Evolutionary conservation across 2,113 vertebrate genomes (phyloP).

Genomic region (Empidonax alnorum): DNA sequence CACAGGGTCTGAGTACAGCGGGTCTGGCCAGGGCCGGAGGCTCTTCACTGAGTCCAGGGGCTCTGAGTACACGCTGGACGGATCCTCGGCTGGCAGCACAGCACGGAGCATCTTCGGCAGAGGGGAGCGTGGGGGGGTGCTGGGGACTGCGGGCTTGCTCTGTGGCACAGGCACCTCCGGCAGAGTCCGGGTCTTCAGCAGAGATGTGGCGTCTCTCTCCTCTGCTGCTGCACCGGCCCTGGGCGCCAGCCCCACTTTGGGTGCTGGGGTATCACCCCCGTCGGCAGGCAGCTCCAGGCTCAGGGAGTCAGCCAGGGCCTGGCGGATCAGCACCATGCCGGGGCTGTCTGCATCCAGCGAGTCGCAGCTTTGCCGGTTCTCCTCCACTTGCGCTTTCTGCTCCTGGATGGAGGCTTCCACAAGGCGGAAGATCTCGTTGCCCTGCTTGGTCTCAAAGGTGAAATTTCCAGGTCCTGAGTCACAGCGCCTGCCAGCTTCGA

Average conservation of each 20-base stretch:
- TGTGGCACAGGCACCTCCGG: constrained; percentile 75
- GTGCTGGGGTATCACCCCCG: not conserved
- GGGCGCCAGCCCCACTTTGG: constrained; percentile 25
- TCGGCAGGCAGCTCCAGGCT: constrained; percentile 17
- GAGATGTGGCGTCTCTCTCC: constrained; percentile 27
- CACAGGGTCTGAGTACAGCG: constrained; percentile 89
- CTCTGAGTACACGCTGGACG: constrained; percentile 83
- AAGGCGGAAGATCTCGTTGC: constrained; percentile 92
- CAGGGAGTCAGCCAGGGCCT: constrained; percentile 55
- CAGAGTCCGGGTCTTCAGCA: constrained; percentile 77
- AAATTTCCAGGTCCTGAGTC: constrained; percentile 95
- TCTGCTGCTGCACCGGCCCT: constrained; percentile 18
- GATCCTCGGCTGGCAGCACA: constrained; percentile 52
- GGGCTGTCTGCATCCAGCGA: constrained; percentile 70
- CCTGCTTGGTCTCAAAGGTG: constrained; percentile 95
- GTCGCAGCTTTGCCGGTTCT: constrained; percentile 75
- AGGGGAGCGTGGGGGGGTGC: constrained; percentile 65
- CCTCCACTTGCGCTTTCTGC: constrained; percentile 86
- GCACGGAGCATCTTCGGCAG: constrained; percentile 53
- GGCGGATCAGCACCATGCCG: constrained; percentile 66
- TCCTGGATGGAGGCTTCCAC: constrained; percentile 90
- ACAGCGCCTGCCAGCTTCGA: constrained; percentile 94
- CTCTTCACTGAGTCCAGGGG: constrained; percentile 87
- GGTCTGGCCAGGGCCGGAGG: constrained; percentile 63
- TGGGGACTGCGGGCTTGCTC: not conserved